These are phyloP conservation scores for Dasyornis broadbenti DNA, from an alignment of 2,113 vertebrate species.

Conservation along the genomic window DNA sequence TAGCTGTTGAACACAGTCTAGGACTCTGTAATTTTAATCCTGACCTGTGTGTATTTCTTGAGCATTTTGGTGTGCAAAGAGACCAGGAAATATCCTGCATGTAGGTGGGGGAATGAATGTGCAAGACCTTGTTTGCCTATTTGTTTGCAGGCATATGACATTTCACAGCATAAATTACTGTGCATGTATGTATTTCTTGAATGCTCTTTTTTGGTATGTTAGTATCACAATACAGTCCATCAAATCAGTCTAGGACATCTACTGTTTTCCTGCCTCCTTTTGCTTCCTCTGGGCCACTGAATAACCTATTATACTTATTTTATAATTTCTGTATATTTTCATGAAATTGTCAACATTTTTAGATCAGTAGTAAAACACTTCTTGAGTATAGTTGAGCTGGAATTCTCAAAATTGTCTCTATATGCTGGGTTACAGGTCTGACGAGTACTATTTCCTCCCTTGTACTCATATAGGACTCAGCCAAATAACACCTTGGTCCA, in stretches of 20 bases:
- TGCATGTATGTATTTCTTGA: background rate
- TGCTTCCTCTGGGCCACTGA: background rate
- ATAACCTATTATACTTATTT: background rate
- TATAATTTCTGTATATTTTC: background rate
- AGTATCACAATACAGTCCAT: background rate
- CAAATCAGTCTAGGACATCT: background rate
- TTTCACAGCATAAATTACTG: background rate
- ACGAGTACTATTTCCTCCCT: background rate
- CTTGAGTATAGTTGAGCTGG: background rate
- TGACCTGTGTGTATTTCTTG: fast-evolving
- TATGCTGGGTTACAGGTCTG: background rate
- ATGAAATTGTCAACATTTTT: background rate
- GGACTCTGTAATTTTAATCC: background rate
- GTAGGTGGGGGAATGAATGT: background rate
- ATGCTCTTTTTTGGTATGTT: background rate
- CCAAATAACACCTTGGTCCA: background rate
- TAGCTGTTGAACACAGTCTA: background rate
- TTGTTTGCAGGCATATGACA: background rate
- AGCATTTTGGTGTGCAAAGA: background rate
- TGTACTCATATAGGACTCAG: background rate
- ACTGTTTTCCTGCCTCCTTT: background rate
- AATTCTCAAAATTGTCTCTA: background rate
- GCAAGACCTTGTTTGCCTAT: background rate
- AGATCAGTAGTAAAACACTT: background rate
- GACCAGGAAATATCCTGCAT: background rate